Percentiles rank a stretch among this genome's conserved stretches.
Conservation (phyloP, 2,797 vertebrate species). For the Thunnus albacares region DNA sequence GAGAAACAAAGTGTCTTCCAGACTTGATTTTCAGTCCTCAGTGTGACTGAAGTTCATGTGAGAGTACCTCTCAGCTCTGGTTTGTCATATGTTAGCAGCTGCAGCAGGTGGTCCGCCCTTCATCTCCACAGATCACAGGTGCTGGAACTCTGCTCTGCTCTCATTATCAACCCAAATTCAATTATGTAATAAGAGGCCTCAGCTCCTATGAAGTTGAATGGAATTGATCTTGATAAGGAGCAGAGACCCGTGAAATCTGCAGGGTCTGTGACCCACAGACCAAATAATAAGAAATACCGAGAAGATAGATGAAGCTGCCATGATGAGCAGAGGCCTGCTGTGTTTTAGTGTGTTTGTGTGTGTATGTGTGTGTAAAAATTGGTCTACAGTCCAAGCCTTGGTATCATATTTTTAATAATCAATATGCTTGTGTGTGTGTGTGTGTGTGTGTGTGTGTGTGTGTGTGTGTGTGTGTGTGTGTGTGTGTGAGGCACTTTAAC, state of each 20-base stretch:
- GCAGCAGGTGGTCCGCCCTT: constrained; percentile 52
- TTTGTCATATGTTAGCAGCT: constrained; percentile 57
- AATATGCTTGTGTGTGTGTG: constrained; percentile 9
- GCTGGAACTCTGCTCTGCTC: constrained; percentile 62
- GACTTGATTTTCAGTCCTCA: background rate
- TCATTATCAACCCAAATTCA: constrained; percentile 80
- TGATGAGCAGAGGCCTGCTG: constrained; percentile 45
- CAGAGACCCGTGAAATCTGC: constrained; percentile 79
- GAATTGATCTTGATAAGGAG: constrained; percentile 82
- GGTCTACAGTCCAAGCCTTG: constrained; percentile 7
- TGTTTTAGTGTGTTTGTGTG: constrained; percentile 21
- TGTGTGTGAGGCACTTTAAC: constrained; percentile 16
- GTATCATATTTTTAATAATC: constrained; percentile 32
- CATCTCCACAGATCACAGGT: constrained; percentile 67
- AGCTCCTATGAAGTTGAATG: constrained; percentile 72
- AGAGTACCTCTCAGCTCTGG: constrained; percentile 38
- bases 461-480: constrained; percentile 24
- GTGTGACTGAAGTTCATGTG: constrained; percentile 18
- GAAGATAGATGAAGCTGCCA: constrained; percentile 74
- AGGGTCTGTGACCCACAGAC: constrained; percentile 75
- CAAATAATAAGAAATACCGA: constrained; percentile 78
- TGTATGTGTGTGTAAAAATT: constrained; percentile 25
- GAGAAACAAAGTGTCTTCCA: background rate
- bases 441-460: constrained; percentile 19
- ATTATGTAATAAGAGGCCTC: constrained; percentile 77